Base-by-base conservation (phyloP, 2,888 invertebrate species). In the Phortica okadai region DNA sequence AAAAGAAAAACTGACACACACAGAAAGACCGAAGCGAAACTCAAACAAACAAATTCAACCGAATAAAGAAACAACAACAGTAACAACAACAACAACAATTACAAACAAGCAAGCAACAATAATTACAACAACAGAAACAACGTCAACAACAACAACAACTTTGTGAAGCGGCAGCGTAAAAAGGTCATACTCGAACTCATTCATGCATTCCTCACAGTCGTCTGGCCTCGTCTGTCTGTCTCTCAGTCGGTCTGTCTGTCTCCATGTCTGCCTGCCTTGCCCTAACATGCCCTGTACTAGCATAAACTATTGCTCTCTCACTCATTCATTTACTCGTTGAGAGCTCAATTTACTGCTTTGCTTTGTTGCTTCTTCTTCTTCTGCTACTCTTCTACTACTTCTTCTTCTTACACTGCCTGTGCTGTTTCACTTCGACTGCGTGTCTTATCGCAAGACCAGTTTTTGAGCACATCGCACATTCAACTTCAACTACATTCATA, bases 151-250 rank as follows among this genome's bases (percentile, higher is more conserved):
- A 75, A 70, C 59, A 70, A 70, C 41, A 75, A 62, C 70, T 70
- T 62, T 8, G 62, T 62, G 14, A 11, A 50, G 50, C 50, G 50
- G 59, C 45, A 21, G 6, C 44, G 45, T 62, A 76, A 76, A 76
- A 76, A 76, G 76, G 76, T 76, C 76, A 76, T 67, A 62, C 75
- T 70, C 70, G 72, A 41, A 72, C 70, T 72, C 70, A 72, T 72
- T 72, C 70, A 72, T 72, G 70, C 70, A 72, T 72, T 72, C 70
- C 33, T 56, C 41, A 11, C 64, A 33, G 64, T 33, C 33, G 33
- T 62, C 21, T 62, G 8, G 50, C 50, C 8, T 62, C 25, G 62
- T 62, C 62, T 62, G 8, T 78, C 73, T 70, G 64, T 77, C 72
- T 72, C 62, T 74, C 69, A 56, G 76, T 64, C 50, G 41, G 69